These are phyloP conservation scores for Cryptus armator DNA, from an alignment of 2,888 invertebrate species.

Conservation along the genomic window DNA sequence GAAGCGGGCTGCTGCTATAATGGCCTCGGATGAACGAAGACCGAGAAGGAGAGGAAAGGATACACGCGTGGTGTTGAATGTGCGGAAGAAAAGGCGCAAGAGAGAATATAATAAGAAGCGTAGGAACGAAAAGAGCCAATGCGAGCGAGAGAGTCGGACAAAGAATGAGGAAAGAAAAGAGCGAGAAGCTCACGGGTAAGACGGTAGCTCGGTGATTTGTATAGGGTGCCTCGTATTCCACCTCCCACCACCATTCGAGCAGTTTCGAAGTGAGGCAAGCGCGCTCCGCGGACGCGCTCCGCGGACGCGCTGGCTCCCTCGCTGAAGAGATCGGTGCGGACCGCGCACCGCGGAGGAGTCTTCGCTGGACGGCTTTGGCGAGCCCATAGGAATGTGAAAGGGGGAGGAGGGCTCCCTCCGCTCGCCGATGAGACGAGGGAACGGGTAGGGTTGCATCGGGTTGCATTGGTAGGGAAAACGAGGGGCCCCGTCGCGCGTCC, in stretches of 20 bases:
- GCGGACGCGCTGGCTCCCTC: conserved; percentile 33
- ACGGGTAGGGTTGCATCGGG: conserved; percentile 77
- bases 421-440: conserved; percentile 67
- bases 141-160: conserved; percentile 66
- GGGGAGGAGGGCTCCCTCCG: conserved; percentile 64
- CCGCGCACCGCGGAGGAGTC: conserved; percentile 79
- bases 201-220: conserved; percentile 85
- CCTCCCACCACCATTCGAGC: conserved; percentile 76
- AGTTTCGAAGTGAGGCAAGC: conserved; percentile 68
- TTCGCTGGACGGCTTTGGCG: conserved; percentile 72
- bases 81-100: conserved; percentile 33
- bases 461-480: conserved; percentile 35
- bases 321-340: conserved; percentile 83
- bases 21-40: conserved; percentile 58
- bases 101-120: conserved; percentile 55
- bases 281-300: conserved; percentile 45
- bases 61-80: conserved; percentile 5
- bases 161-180: conserved; percentile 65
- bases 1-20: conserved; percentile 58
- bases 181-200: conserved; percentile 81
- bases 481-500: neutral
- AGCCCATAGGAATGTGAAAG: conserved; percentile 70
- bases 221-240: conserved; percentile 83
- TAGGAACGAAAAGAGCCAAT: conserved; percentile 47
- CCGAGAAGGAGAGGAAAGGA: conserved; percentile 30